Base-by-base conservation (phyloP, 1,140 invertebrate genomes). In the Drosophila takahashii region DNA sequence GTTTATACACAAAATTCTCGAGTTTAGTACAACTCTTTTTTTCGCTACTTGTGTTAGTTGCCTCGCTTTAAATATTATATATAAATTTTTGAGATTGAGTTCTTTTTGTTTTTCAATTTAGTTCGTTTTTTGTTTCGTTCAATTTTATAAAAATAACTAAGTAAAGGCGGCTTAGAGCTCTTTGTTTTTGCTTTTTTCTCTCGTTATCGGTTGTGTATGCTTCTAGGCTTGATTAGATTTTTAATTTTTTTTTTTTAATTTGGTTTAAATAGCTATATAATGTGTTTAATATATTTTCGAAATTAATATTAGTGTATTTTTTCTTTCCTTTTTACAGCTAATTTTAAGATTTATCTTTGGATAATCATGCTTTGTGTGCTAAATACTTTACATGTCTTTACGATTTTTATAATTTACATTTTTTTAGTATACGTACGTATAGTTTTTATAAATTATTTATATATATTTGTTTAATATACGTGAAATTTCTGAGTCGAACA, bases 61-160 rank as follows among this genome's bases (percentile, higher is more conserved):
- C 34, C 57, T 45, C 36, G 56, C 44, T 69, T 70, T 57, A 39
- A 75, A 56, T 69, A 41, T 77, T 71, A 72, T 89, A 58, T 76
- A 89, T 83, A 77, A 83, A 89, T 81, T 89, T 87, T 79, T 61
- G 32, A 84, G 81, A 87, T 87, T 79, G 69, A 65, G 57, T 73
- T 53, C 15, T 26, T 81, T 72, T 65, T 37, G 22, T 56, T 58
- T 69, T 34, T 61, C 11, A 39, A 52, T 53, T 50, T 54, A 54
- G 36, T 58, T 75, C 67, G 37, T 57, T 58, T 51, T 73, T 69
- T 76, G n/a, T 51, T 64, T 78, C 50, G 58, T 56, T 73, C 50
- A 78, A 77, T 83, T 84, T 79, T 89, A 89, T 72, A 89, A 89
- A 89, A 84, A 84, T 89, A 89, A 89, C 79, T 89, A 89, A 89